phyloP scores from a whole-genome alignment of 1,140 invertebrate species.

The Copidosoma floridanum region DNA sequence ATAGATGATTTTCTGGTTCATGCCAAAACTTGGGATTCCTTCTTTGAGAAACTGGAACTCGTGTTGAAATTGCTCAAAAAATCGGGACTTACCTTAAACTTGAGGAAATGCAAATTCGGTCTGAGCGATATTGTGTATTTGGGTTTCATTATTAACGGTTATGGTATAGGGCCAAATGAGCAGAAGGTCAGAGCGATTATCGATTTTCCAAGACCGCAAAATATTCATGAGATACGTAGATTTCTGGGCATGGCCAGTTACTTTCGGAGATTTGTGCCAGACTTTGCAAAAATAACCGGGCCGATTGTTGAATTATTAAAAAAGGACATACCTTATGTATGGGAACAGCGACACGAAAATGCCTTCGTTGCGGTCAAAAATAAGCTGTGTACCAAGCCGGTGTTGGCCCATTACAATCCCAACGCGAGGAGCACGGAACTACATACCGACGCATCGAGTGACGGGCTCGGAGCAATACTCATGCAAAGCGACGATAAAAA shows the following conservation, averaged over 20 bases:
- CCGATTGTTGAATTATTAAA: constrained; percentile 39
- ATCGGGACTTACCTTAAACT: no score
- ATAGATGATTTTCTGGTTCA: no score
- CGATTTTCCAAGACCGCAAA: no score
- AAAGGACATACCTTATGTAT: constrained; percentile 32
- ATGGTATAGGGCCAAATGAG: neutral
- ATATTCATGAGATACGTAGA: constrained; percentile 44
- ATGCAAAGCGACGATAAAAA: constrained; percentile 15
- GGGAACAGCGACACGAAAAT: constrained; percentile 34
- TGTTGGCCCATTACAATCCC: constrained; percentile 7
- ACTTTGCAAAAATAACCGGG: constrained; percentile 38
- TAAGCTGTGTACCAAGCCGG: constrained; percentile 36
- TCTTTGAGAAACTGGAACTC: no score
- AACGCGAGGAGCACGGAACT: constrained; percentile 32
- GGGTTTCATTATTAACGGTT: neutral
- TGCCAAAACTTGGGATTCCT: no score
- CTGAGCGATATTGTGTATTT: no score
- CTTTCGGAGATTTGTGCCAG: constrained; percentile 44
- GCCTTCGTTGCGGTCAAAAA: constrained; percentile 38
- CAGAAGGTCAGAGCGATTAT: neutral
- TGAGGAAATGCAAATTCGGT: no score
- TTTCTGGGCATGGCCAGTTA: constrained; percentile 48
- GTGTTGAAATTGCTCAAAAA: no score
- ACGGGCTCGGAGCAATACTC: constrained; percentile 35
- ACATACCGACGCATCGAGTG: constrained; percentile 40